These are phyloP conservation scores for Borostomias antarcticus DNA, from an alignment of 2,797 vertebrate species.

Conservation along the genomic window DNA sequence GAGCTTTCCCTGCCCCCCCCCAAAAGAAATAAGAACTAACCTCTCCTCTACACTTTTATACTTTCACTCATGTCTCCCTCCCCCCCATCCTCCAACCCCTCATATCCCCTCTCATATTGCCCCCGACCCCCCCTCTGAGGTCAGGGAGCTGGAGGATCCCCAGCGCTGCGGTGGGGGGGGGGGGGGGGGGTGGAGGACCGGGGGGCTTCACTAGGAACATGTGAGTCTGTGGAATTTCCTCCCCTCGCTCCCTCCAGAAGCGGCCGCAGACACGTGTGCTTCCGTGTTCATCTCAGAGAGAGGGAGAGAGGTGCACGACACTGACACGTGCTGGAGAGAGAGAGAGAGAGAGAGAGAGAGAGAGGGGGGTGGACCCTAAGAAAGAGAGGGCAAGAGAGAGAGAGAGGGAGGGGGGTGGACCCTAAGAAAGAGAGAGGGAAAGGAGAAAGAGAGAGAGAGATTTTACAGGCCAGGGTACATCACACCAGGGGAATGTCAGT, in stretches of 20 bases:
- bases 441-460: slow-evolving; percentile 11
- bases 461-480: slow-evolving; percentile 9
- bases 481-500: slow-evolving; percentile 22
- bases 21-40: no score
- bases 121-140: background rate
- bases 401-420: background rate
- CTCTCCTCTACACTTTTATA: no score
- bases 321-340: slow-evolving; percentile 19
- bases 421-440: slow-evolving; percentile 1
- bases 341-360: slow-evolving; percentile 27
- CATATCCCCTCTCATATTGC: slow-evolving; percentile 11
- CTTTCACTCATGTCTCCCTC: no score
- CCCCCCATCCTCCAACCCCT: no score
- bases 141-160: slow-evolving; percentile 36
- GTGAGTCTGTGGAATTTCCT: slow-evolving; percentile 70
- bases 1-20: no score
- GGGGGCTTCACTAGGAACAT: slow-evolving; percentile 52
- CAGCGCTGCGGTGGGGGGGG: slow-evolving; percentile 28
- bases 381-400: slow-evolving; percentile 3
- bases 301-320: slow-evolving; percentile 1
- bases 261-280: slow-evolving; percentile 40
- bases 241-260: slow-evolving; percentile 34
- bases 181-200: no score
- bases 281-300: slow-evolving; percentile 46
- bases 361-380: background rate